Evolutionary conservation across 2,797 vertebrate genomes (phyloP), one percentile per base, ranked within the genome.

Genomic region (Pagetopsis macropterus): DNA sequence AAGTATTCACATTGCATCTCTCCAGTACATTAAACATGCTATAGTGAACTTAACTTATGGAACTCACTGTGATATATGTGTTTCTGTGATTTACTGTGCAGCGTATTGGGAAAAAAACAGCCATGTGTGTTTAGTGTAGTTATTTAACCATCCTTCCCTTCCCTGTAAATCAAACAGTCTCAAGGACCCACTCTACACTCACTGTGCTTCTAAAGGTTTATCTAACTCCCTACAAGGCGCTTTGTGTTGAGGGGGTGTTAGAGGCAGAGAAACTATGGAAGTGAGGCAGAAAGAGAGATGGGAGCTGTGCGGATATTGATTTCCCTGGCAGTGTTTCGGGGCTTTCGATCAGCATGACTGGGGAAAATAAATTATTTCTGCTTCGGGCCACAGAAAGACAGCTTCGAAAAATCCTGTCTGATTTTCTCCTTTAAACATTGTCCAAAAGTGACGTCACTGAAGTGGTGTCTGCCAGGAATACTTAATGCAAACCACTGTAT

Each of bases 361-460:
- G 63, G 43, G 70, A 59, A 82, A 82, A 85, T 86, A 81, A 87
- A 79, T 55, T 21, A 76, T 77, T 81, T 83, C 55, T 76, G 76
- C 76, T 71, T 65, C 9, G 9, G 73, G 67, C 68, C 72, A 83
- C 65, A 75, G 46, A 75, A 65, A 75, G 61, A 81, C 59, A 76
- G 67, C 37, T 72, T 57, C 64, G 70, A 78, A 37, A 75, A 80
- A 79, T 43, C 51, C 40, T 75, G 40, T 70, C 52, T 59, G 77
- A 81, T 75, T 78, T 70, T 76, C 17, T 76, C 49, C 19, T 79
- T 78, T 77, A 75, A 84, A 79, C 54, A 51, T 37, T 17, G 65
- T 81, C 76, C 77, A 78, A 72, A 70, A 12, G 37, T 84, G 69
- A 69, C 31, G 4, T 87, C 80, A 83, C 44, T 40, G 41, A 65